These are phyloP conservation scores for Metalampra italica DNA, from an alignment of 2,888 invertebrate species.

Conservation along the genomic window DNA sequence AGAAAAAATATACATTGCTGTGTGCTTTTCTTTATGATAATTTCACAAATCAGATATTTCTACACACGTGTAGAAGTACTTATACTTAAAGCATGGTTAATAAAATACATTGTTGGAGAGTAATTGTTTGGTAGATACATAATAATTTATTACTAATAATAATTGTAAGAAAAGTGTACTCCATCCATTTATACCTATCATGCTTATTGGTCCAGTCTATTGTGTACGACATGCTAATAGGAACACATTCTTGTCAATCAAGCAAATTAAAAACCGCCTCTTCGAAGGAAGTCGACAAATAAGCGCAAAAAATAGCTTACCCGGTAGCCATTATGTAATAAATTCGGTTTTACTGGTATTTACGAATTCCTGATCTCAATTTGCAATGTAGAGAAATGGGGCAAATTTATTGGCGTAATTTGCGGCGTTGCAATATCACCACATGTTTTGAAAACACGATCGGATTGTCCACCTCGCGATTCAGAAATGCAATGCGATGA, in stretches of 20 bases:
- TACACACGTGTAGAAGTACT: no score
- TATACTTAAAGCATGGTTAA: no score
- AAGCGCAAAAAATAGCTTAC: slow-evolving; percentile 33
- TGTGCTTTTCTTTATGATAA: no score
- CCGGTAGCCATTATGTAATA: slow-evolving; percentile 63
- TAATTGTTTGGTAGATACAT: no score
- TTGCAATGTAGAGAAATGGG: not conserved
- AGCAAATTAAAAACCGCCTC: slow-evolving; percentile 31
- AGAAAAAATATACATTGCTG: no score
- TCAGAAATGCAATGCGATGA: slow-evolving; percentile 13
- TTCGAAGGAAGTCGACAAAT: slow-evolving; percentile 32
- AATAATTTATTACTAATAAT: no score
- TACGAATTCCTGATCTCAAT: not conserved
- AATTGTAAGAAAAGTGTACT: no score
- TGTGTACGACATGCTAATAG: not conserved
- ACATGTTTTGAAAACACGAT: slow-evolving; percentile 46
- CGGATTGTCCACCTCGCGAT: slow-evolving; percentile 17
- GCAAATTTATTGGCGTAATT: slow-evolving; percentile 17
- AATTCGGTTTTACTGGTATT: slow-evolving; percentile 5
- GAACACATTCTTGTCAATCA: slow-evolving; percentile 21
- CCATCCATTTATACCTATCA: not conserved
- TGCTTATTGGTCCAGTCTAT: not conserved
- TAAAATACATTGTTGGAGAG: no score
- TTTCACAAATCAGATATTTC: no score
- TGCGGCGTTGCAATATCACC: slow-evolving; percentile 32